Percentiles rank a stretch among this genome's conserved stretches.
phyloP scores from a whole-genome alignment of 2,113 vertebrate species.

The Anser brachyrhynchus region DNA sequence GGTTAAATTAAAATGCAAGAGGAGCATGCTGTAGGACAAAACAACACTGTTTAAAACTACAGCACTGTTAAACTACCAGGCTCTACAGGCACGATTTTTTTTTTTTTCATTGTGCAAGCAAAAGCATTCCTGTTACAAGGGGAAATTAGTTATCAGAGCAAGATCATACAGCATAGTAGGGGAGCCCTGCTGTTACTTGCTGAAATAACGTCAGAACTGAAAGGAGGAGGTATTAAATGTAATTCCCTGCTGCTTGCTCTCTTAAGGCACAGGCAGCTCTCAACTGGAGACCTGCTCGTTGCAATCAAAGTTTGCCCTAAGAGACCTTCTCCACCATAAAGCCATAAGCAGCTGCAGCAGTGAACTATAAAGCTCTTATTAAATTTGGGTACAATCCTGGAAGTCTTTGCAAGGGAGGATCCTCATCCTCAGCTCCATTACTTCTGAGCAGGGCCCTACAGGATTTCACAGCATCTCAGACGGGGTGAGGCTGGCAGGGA shows the following conservation, averaged over 20 bases:
- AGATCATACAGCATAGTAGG: constrained; percentile 21
- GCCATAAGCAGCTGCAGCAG: neutral
- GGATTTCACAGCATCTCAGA: neutral
- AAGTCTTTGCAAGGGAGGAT: neutral
- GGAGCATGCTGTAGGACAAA: neutral
- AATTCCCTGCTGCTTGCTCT: constrained; percentile 44
- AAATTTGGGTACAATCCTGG: neutral
- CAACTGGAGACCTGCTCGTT: constrained; percentile 21
- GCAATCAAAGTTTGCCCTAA: constrained; percentile 34
- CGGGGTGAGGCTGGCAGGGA: neutral
- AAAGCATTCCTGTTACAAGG: neutral
- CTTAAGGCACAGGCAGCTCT: constrained; percentile 45
- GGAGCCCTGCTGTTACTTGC: constrained; percentile 46
- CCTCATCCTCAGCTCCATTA: neutral
- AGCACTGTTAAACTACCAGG: neutral
- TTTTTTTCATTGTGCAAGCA: neutral
- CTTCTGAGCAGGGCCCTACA: neutral
- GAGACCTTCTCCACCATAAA: constrained; percentile 18
- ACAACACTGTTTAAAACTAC: neutral
- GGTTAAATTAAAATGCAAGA: neutral
- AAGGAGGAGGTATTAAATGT: constrained; percentile 38
- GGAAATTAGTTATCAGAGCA: neutral
- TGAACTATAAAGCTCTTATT: neutral
- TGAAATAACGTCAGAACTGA: constrained; percentile 29
- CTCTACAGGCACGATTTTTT: neutral